phyloP scores from a whole-genome alignment of 1,140 invertebrate species.

The Caerostris extrusa region DNA sequence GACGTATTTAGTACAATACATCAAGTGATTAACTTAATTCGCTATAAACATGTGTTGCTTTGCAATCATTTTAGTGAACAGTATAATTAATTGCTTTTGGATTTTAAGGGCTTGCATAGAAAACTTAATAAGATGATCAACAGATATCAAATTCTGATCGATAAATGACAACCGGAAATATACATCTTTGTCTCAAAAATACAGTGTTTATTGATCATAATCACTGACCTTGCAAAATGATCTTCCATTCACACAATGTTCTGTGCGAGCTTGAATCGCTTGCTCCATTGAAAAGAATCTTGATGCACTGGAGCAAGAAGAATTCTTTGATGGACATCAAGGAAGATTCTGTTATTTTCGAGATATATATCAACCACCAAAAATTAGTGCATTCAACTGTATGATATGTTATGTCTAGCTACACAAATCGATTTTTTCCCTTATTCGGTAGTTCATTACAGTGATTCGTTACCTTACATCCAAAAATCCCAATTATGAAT shows the following conservation, averaged over 20 bases:
- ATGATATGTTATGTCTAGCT: too few relatives aligned
- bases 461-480: too few relatives aligned
- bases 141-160: background rate
- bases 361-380: too few relatives aligned
- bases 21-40: too few relatives aligned
- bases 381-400: too few relatives aligned
- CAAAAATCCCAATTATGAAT: too few relatives aligned
- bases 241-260: background rate
- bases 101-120: background rate
- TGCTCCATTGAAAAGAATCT: background rate
- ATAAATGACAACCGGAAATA: background rate
- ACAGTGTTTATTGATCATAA: background rate
- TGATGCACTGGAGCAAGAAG: background rate
- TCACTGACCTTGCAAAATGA: background rate
- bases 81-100: background rate
- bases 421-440: too few relatives aligned
- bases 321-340: background rate
- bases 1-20: too few relatives aligned
- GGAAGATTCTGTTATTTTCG: background rate
- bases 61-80: background rate
- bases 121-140: background rate
- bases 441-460: too few relatives aligned
- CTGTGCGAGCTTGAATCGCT: background rate
- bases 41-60: too few relatives aligned
- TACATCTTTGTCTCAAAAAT: too few relatives aligned